Percentiles rank a stretch among this genome's conserved stretches.
These are phyloP conservation scores for Chaetodon auriga DNA, from an alignment of 2,113 vertebrate genomes.

Conservation along the genomic window DNA sequence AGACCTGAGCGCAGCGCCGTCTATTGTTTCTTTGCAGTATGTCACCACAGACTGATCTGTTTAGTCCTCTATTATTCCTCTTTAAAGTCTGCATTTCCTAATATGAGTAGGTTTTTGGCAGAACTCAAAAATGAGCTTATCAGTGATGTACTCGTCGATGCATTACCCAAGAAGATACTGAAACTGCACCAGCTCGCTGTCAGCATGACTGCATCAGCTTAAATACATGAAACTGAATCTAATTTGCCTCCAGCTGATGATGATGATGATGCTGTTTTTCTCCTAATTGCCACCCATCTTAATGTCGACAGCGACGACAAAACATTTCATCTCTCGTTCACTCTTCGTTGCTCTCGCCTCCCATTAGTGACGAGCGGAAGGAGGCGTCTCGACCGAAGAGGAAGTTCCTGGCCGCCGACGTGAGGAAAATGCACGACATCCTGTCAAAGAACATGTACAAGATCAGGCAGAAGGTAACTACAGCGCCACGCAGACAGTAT, in stretches of 20 bases:
- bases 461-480: conserved; percentile 90
- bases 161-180: neutral
- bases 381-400: conserved; percentile 84
- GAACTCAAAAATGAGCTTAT: neutral
- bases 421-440: conserved; percentile 91
- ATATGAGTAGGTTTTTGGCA: neutral
- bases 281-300: neutral
- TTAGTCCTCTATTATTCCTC: neutral
- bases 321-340: conserved; percentile 13
- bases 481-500: conserved; percentile 11
- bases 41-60: conserved; percentile 52
- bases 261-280: conserved; percentile 33
- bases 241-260: conserved; percentile 40
- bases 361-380: conserved; percentile 77
- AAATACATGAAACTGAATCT: conserved; percentile 38
- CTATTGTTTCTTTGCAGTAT: conserved; percentile 82
- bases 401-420: conserved; percentile 86
- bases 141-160: neutral
- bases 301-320: neutral
- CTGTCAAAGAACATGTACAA: conserved; percentile 95
- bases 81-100: neutral
- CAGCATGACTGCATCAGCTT: conserved; percentile 10
- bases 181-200: conserved; percentile 6
- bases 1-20: conserved; percentile 80
- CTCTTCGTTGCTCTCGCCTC: conserved; percentile 10